Conservation (phyloP, 2,113 vertebrate species). For the Oryzias javanicus region DNA sequence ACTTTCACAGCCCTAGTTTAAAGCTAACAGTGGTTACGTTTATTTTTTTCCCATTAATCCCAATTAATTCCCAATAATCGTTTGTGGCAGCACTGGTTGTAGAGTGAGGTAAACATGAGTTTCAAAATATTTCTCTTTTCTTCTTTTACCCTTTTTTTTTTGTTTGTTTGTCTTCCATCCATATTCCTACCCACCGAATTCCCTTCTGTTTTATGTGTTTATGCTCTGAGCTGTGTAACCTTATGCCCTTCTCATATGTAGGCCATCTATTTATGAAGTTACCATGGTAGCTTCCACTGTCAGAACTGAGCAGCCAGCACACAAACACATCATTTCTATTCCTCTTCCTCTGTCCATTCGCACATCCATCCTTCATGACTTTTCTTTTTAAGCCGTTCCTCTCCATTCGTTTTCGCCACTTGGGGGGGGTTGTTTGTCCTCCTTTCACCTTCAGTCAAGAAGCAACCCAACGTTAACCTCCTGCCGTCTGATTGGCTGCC, state of each 20-base stretch:
- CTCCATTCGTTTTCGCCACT: not conserved
- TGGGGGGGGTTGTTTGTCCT: constrained; percentile 19
- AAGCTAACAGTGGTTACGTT: too few species aligned
- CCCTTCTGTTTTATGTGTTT: constrained; percentile 50
- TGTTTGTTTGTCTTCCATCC: constrained; percentile 17
- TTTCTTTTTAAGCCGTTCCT: constrained; percentile 12
- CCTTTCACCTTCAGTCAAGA: constrained; percentile 45
- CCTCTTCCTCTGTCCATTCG: constrained; percentile 31
- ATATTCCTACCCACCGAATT: constrained; percentile 3
- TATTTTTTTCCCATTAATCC: too few species aligned
- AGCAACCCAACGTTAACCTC: constrained; percentile 31
- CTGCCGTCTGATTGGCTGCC: constrained; percentile 51
- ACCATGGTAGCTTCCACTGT: constrained; percentile 66
- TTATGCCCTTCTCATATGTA: constrained; percentile 65
- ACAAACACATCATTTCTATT: constrained; percentile 52
- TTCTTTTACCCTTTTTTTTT: not conserved
- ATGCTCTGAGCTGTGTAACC: constrained; percentile 66
- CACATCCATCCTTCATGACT: not conserved
- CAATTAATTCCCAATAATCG: too few species aligned
- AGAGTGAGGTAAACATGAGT: not conserved
- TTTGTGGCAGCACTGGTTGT: too few species aligned
- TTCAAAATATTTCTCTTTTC: constrained; percentile 12
- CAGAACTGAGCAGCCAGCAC: constrained; percentile 41
- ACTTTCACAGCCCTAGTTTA: too few species aligned
- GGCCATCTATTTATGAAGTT: constrained; percentile 70